Evolutionary conservation across 2,888 invertebrate genomes (phyloP).

Genomic region (Rhingia rostrata): DNA sequence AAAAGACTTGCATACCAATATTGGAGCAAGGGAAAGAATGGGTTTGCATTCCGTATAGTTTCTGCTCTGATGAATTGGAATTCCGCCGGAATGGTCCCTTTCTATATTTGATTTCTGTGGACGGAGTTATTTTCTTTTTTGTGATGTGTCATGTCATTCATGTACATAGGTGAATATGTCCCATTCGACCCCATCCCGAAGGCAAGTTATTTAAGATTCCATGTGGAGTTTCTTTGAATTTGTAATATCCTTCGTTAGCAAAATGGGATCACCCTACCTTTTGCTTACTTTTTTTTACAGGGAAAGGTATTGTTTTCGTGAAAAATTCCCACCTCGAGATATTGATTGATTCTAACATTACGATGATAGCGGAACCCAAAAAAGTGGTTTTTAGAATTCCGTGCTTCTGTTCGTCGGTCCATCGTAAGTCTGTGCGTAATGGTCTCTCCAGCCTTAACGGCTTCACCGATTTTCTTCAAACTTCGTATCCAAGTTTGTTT

Average conservation of each 20-base stretch:
- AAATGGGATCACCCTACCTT: background rate
- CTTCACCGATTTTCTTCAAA: no score
- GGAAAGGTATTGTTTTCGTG: background rate
- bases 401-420: no score
- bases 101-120: constrained; percentile 8
- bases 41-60: constrained; percentile 10
- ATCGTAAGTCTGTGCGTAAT: no score
- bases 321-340: background rate
- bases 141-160: constrained; percentile 2
- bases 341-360: no score
- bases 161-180: constrained; percentile 9
- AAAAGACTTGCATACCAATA: constrained; percentile 3
- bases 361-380: no score
- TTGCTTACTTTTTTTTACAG: background rate
- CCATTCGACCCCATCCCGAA: background rate
- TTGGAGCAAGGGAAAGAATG: background rate
- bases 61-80: constrained; percentile 25
- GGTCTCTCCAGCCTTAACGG: no score
- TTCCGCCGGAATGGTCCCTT: background rate
- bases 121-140: background rate
- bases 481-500: no score
- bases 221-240: constrained; percentile 15
- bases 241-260: constrained; percentile 14
- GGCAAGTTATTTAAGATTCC: constrained; percentile 26
- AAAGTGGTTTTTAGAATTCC: no score